Percentiles rank a stretch among this genome's conserved stretches.
phyloP scores from a whole-genome alignment of 1,140 invertebrate genomes.

The Temnothorax longispinosus region DNA sequence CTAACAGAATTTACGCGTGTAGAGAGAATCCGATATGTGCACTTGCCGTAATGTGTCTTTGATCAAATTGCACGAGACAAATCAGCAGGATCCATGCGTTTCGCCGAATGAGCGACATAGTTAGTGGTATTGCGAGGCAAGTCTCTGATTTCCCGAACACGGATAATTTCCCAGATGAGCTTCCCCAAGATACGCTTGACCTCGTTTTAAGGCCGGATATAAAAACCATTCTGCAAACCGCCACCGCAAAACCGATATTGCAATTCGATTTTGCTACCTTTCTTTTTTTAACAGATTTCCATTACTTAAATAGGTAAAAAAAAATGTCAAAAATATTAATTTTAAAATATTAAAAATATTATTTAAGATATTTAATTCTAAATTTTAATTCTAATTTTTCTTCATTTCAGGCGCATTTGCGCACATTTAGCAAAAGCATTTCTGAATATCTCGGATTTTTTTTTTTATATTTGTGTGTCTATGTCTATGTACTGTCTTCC shows the following conservation, averaged over 20 bases:
- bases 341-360: too few relatives aligned
- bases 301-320: neutral
- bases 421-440: neutral
- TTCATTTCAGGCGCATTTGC: neutral
- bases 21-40: slow-evolving; percentile 24
- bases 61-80: slow-evolving; percentile 62
- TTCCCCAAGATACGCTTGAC: neutral
- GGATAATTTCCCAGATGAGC: neutral
- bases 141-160: slow-evolving; percentile 35
- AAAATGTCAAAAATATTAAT: neutral
- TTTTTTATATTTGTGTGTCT: neutral
- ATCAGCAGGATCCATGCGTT: slow-evolving; percentile 20
- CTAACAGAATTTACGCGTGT: slow-evolving; percentile 31
- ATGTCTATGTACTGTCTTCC: neutral
- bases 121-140: slow-evolving; percentile 30
- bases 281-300: neutral
- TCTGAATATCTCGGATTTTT: neutral
- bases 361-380: neutral
- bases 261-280: neutral
- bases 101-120: slow-evolving; percentile 16
- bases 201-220: neutral
- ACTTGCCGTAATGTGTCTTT: slow-evolving; percentile 42
- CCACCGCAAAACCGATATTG: neutral
- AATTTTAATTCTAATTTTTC: neutral
- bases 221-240: neutral